phyloP scores from a whole-genome alignment of 2,888 invertebrate genomes.

The Noctua janthe region DNA sequence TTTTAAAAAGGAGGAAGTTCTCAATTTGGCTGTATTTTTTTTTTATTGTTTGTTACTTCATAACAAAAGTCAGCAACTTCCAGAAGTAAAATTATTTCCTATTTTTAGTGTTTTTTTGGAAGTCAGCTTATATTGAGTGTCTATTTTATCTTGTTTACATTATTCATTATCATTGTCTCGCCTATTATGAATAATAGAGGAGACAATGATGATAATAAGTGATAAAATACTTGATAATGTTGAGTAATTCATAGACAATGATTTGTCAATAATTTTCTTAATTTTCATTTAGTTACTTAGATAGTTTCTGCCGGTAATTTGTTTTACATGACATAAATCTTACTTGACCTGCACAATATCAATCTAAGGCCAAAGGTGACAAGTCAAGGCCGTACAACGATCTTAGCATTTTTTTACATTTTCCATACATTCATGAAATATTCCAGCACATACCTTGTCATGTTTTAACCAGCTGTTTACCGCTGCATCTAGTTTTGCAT shows the following conservation, averaged over 20 bases:
- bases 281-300: background rate
- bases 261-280: background rate
- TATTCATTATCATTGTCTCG: no score
- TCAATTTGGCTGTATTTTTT: no score
- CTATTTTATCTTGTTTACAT: background rate
- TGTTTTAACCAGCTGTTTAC: slow-evolving; percentile 93
- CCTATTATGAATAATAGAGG: no score
- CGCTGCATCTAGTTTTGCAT: slow-evolving; percentile 91
- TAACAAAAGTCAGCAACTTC: no score
- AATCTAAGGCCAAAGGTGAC: slow-evolving; percentile 26
- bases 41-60: no score
- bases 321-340: slow-evolving; percentile 7
- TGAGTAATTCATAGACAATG: background rate
- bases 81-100: no score
- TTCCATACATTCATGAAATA: slow-evolving; percentile 16
- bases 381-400: slow-evolving; percentile 22
- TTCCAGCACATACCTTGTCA: slow-evolving; percentile 91
- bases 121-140: no score
- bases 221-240: background rate
- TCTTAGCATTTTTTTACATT: background rate
- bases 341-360: slow-evolving; percentile 26
- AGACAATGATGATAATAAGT: background rate
- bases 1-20: no score
- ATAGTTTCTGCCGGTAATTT: background rate
- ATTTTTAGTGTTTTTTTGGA: no score